Conservation (phyloP, 2,888 invertebrate genomes). For the Habroteleia sp. region DNA sequence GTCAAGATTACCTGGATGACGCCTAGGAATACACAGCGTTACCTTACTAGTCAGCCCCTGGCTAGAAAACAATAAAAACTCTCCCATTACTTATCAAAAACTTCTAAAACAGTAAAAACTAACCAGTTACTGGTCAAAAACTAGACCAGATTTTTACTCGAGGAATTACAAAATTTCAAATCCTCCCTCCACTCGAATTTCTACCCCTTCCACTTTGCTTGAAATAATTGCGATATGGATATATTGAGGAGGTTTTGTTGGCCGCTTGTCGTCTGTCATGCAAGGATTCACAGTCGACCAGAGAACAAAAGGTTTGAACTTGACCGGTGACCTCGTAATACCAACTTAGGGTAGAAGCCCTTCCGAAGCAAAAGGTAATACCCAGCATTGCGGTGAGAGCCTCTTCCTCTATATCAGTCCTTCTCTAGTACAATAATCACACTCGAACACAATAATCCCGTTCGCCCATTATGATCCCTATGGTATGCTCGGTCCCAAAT, state of each 20-base stretch:
- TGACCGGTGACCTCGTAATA: slow-evolving; percentile 65
- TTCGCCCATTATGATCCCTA: slow-evolving; percentile 21
- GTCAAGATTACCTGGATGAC: no score
- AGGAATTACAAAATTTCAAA: no score
- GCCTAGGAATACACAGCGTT: no score
- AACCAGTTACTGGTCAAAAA: no score
- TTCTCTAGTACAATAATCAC: slow-evolving; percentile 34
- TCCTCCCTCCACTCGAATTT: no score
- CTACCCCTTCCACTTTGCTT: no score
- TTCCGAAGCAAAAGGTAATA: slow-evolving; percentile 43
- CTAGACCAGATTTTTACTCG: no score
- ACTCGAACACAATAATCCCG: slow-evolving; percentile 40
- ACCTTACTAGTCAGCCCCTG: no score
- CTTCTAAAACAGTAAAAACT: no score
- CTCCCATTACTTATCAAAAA: no score
- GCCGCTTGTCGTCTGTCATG: background rate
- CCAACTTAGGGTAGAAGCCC: slow-evolving; percentile 54
- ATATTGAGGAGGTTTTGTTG: slow-evolving; percentile 37
- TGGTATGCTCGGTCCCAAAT: slow-evolving; percentile 13
- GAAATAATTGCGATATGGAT: slow-evolving; percentile 22
- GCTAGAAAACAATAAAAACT: no score
- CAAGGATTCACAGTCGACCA: slow-evolving; percentile 7
- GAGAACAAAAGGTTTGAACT: slow-evolving; percentile 58
- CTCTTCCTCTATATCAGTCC: background rate
- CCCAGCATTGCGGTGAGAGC: slow-evolving; percentile 2